Evolutionary conservation across 2,113 vertebrate genomes (phyloP).

Genomic region (Forbesichthys agassizii): DNA sequence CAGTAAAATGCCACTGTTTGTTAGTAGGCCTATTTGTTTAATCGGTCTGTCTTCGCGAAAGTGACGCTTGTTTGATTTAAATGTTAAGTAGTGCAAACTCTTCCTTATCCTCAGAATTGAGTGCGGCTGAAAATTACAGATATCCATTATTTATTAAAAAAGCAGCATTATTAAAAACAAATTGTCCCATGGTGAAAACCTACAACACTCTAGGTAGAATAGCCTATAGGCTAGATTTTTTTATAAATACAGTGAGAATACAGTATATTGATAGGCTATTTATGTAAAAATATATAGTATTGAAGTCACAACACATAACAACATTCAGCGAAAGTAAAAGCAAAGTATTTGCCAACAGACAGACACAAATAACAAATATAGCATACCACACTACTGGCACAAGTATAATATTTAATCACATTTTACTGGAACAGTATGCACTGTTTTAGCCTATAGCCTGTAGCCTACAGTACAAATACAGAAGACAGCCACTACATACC

Average conservation of each 20-base stretch:
- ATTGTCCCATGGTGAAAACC: not conserved
- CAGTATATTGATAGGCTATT: not conserved
- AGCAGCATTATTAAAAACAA: no score
- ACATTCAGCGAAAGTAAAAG: not conserved
- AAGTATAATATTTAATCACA: conserved; percentile 32
- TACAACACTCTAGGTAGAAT: not conserved
- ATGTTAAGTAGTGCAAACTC: no score
- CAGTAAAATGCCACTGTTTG: no score
- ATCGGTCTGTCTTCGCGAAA: not conserved
- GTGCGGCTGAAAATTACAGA: conserved; percentile 18
- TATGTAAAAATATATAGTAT: not conserved
- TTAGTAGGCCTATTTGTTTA: no score
- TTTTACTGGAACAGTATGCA: conserved; percentile 2
- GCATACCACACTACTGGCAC: conserved; percentile 18
- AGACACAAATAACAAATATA: not conserved
- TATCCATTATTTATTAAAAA: not conserved
- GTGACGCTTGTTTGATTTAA: not conserved
- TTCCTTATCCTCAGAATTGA: no score
- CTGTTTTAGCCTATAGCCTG: not conserved
- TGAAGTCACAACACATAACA: not conserved
- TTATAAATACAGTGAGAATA: not conserved
- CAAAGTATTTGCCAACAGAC: conserved; percentile 11
- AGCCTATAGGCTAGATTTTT: not conserved
- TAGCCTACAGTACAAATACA: not conserved
- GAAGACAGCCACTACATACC: conserved; percentile 46